A percentile compares a stretch with the other conserved stretches of the same genome.
Evolutionary conservation across 30 jellyfish, hydroid and myxozoan species (phyloP).

Genomic region (Aurelia sp.): DNA sequence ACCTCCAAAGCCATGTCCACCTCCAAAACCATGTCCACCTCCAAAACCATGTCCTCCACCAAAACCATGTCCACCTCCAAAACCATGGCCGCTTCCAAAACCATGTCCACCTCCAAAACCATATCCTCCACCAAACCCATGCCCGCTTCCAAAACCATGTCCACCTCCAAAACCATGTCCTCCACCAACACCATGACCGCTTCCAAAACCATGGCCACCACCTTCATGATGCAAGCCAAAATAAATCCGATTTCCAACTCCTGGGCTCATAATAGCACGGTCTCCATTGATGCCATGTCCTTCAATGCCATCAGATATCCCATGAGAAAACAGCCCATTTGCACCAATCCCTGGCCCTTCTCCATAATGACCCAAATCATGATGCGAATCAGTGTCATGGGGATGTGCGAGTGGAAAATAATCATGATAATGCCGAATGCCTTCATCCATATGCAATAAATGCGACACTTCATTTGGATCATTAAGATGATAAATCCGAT

Average conservation of each 20-base stretch:
- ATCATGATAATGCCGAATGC: conserved; percentile 54
- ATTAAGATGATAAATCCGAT: conserved; percentile 34
- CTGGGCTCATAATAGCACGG: conserved; percentile 74
- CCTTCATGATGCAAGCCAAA: conserved; percentile 66
- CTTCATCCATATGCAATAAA: conserved; percentile 50
- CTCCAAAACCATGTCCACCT: conserved; percentile 51
- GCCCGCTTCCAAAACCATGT: too few relatives aligned
- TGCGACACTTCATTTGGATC: conserved; percentile 71
- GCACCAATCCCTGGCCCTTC: conserved; percentile 78
- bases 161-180: conserved; percentile 40
- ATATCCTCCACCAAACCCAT: conserved; percentile 32
- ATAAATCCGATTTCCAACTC: conserved; percentile 65
- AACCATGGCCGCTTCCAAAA: conserved; percentile 24
- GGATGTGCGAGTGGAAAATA: conserved; percentile 67
- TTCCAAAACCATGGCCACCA: conserved; percentile 47
- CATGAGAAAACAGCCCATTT: conserved; percentile 68
- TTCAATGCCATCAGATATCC: conserved; percentile 58
- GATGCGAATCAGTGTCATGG: conserved; percentile 55
- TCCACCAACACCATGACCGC: conserved; percentile 53
- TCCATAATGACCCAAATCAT: conserved; percentile 61
- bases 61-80: too few relatives aligned
- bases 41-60: conserved; percentile 39
- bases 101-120: conserved; percentile 43
- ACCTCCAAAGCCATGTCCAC: conserved; percentile 42
- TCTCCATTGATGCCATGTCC: conserved; percentile 74